Evolutionary conservation across 2,113 vertebrate genomes (phyloP), one percentile per base, ranked within the genome.

Genomic region (Porphyrio hochstetteri): DNA sequence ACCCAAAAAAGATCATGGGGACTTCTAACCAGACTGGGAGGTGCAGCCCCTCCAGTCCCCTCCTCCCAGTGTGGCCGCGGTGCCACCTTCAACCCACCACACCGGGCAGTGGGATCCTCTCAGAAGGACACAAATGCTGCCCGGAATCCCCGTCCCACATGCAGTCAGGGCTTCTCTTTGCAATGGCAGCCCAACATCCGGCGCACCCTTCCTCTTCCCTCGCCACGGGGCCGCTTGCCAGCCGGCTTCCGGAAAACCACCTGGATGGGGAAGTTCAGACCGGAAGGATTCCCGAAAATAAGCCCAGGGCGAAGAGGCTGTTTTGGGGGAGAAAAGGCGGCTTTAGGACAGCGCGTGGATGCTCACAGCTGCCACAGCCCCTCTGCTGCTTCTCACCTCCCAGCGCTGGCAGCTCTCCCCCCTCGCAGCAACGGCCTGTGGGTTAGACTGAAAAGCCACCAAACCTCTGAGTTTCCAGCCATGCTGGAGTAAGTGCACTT

Each of bases 81-180:
- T 13, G 13, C 13, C 11, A 12, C 40, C 40, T 42, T 42, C 11
- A 10, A 42, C 40, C 11, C 40, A 42, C 40, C 40, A 13, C 33
- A 3, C 19, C 0, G 11, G 12, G 50, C 4, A 6, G 38, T 3
- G 3, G 82, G 50, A 40, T 2, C 2, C 50, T 23, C n/a, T 29
- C 7, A 9, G 68, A 15, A 48, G 48, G 20, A 14, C 16, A 13
- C 5, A 0, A 5, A 46, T 2, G 2, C 68, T 50, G 63, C 55
- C 36, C 3, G 16, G 13, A 19, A 16, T 27, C 53, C 53, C 67
- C 4, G 2, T 55, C 42, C 42, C 42, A 42, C 42, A 42, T 42
- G 42, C 16, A 16, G 40, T 10, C 40, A 42, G 16, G 42, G 42
- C 42, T 38, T 38, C 38, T 38, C 38, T 38, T 38, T 38, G 38